phyloP scores from a whole-genome alignment of 2,888 invertebrate species.

The Empis stercorea region DNA sequence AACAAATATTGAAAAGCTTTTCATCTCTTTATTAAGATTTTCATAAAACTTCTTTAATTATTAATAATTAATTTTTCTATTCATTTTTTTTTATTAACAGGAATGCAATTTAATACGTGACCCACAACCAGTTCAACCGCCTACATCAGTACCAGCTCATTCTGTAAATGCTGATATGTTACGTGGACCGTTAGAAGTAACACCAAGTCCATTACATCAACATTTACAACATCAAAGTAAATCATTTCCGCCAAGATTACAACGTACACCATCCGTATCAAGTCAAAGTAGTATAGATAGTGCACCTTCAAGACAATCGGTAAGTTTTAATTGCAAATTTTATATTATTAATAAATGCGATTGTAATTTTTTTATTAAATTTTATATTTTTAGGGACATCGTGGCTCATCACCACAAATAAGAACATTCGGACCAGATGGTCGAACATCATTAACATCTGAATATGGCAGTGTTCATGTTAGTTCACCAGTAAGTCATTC shows the following conservation, averaged over 20 bases:
- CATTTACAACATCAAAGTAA: constrained; percentile 56
- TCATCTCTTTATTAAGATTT: too few species aligned
- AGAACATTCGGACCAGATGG: constrained; percentile 74
- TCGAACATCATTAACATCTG: constrained; percentile 40
- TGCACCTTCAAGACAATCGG: constrained; percentile 48
- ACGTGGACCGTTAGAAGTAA: constrained; percentile 42
- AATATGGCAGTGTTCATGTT: constrained; percentile 20
- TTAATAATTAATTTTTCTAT: not conserved
- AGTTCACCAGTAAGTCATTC: constrained; percentile 2
- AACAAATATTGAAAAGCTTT: not conserved
- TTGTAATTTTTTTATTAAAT: not conserved
- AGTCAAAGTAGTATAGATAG: constrained; percentile 75
- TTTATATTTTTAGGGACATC: constrained; percentile 43
- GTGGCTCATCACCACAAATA: constrained; percentile 73
- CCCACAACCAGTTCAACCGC: constrained; percentile 48
- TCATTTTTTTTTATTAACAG: constrained; percentile 31
- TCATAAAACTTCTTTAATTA: not conserved
- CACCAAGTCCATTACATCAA: constrained; percentile 42
- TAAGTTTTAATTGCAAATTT: constrained; percentile 15
- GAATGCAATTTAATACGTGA: constrained; percentile 54
- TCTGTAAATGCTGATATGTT: constrained; percentile 30
- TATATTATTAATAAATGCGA: not conserved
- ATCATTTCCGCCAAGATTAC: constrained; percentile 53
- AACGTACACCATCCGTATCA: constrained; percentile 66
- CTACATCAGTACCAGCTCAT: constrained; percentile 36